A percentile compares a stretch with the other conserved stretches of the same genome.
Conservation (phyloP, 2,113 vertebrate species). For the Aspiorhynchus laticeps region DNA sequence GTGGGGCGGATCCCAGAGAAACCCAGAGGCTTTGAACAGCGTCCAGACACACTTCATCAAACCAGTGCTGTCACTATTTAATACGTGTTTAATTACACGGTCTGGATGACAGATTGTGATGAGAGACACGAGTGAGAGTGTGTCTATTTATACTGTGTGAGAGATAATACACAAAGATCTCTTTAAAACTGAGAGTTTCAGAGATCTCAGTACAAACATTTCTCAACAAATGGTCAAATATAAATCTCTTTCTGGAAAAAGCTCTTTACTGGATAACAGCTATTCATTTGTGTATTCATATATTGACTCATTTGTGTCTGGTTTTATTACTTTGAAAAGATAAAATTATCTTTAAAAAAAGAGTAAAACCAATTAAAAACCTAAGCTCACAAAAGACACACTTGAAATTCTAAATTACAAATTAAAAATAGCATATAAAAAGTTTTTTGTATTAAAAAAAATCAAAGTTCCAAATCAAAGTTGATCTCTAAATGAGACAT, state of each 20-base stretch:
- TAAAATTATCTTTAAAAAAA: too few relatives aligned
- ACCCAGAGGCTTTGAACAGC: not conserved
- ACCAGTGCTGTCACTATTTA: not conserved
- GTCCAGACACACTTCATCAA: conserved; percentile 11
- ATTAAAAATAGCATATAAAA: too few relatives aligned
- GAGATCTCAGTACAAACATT: not conserved
- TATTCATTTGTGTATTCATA: too few relatives aligned
- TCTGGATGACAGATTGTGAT: conserved; percentile 23
- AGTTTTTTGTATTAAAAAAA: too few relatives aligned
- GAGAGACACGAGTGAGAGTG: not conserved
- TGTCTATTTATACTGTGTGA: not conserved
- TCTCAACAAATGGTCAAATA: not conserved
- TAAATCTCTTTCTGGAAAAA: not conserved
- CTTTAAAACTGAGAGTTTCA: not conserved
- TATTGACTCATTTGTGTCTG: not conserved
- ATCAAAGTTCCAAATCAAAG: not conserved
- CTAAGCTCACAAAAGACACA: too few relatives aligned
- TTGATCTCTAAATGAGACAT: not conserved
- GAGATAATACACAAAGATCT: not conserved
- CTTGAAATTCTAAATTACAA: too few relatives aligned
- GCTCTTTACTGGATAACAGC: too few relatives aligned
- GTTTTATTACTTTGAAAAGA: not conserved
- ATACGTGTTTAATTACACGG: not conserved
- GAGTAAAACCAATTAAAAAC: too few relatives aligned
- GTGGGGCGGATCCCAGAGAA: not conserved